phyloP scores from a whole-genome alignment of 2,888 invertebrate species.

The Acanthacorydalis orientalis region DNA sequence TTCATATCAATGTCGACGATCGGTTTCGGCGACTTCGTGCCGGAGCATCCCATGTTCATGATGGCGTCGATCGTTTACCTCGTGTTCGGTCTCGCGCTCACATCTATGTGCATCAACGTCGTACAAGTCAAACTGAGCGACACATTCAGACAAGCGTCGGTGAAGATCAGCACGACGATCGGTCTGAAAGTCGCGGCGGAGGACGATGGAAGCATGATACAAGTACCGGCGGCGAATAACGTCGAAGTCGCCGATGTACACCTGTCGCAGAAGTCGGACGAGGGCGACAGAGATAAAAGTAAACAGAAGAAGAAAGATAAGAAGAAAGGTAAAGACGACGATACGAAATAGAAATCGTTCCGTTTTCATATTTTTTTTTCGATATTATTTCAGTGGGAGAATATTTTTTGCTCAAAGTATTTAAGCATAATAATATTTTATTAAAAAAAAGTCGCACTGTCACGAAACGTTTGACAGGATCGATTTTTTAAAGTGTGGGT shows the following conservation, averaged over 20 bases:
- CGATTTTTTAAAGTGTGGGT: no score
- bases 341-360: no score
- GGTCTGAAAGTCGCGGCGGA: slow-evolving; percentile 59
- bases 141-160: slow-evolving; percentile 69
- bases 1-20: slow-evolving; percentile 96
- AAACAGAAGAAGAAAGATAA: no score
- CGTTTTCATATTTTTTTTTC: no score
- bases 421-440: no score
- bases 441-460: no score
- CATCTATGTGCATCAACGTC: slow-evolving; percentile 95
- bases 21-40: slow-evolving; percentile 88
- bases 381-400: no score
- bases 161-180: slow-evolving; percentile 71
- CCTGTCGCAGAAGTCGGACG: no score
- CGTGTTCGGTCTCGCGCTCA: slow-evolving; percentile 84
- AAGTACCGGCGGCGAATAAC: slow-evolving; percentile 14
- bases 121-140: slow-evolving; percentile 71
- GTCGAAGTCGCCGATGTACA: slow-evolving; percentile 3
- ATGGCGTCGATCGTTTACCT: slow-evolving; percentile 85
- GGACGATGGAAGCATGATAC: slow-evolving; percentile 29
- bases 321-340: no score
- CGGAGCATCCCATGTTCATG: slow-evolving; percentile 73
- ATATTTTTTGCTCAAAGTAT: no score
- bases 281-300: no score
- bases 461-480: no score